These are phyloP conservation scores for Sipunculus nudus DNA, from an alignment of 2,888 invertebrate genomes.

Conservation along the genomic window DNA sequence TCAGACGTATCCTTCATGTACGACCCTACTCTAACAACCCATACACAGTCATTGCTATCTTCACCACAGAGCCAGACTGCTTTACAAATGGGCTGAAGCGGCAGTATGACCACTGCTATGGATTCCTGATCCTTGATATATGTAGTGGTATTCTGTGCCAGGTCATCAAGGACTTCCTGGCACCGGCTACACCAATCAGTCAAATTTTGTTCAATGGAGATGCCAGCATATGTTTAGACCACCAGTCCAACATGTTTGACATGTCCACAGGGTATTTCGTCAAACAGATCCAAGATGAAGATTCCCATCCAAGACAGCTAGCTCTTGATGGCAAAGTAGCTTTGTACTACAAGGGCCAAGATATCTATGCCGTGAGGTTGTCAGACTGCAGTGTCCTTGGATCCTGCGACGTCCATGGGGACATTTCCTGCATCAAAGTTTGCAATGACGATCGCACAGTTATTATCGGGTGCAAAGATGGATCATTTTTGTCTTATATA, in stretches of 20 bases:
- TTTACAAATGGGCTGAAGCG: not conserved
- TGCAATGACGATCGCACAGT: constrained; percentile 59
- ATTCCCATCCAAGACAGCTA: constrained; percentile 43
- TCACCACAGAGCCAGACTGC: constrained; percentile 41
- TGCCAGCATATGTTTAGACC: constrained; percentile 56
- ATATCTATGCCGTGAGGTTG: constrained; percentile 47
- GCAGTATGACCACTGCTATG: constrained; percentile 37
- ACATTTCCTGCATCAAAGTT: constrained; percentile 41
- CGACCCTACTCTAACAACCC: constrained; percentile 43
- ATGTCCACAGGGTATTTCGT: constrained; percentile 45
- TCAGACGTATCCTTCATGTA: constrained; percentile 53
- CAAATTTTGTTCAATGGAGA: constrained; percentile 51
- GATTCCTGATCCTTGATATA: constrained; percentile 54
- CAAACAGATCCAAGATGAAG: constrained; percentile 40
- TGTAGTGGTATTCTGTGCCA: constrained; percentile 51
- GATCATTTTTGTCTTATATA: constrained; percentile 56
- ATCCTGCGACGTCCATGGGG: constrained; percentile 53
- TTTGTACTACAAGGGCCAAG: constrained; percentile 46
- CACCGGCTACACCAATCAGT: constrained; percentile 40
- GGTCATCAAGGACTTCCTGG: constrained; percentile 54
- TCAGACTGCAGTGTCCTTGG: constrained; percentile 49
- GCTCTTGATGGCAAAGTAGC: constrained; percentile 51
- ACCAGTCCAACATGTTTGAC: constrained; percentile 52
- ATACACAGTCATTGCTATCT: constrained; percentile 52
- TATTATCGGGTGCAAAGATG: constrained; percentile 60